Conservation (phyloP, 2,888 invertebrate genomes). For the Caenorhabditis sulstoni region DNA sequence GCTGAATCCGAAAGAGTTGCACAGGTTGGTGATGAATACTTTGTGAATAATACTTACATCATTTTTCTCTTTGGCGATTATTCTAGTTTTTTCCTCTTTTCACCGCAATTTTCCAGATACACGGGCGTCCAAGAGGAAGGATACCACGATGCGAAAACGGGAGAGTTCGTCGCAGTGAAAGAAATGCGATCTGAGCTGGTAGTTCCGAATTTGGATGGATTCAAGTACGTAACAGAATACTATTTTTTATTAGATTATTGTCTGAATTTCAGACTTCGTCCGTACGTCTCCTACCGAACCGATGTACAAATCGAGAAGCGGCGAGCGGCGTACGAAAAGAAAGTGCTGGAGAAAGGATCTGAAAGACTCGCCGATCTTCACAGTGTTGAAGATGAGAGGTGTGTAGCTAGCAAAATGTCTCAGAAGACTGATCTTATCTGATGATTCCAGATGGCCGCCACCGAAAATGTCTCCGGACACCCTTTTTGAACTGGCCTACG, state of each 20-base stretch:
- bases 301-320: slow-evolving; percentile 78
- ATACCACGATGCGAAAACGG: slow-evolving; percentile 72
- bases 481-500: slow-evolving; percentile 77
- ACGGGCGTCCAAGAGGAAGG: slow-evolving; percentile 76
- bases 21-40: slow-evolving; percentile 62
- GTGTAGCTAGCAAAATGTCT: neutral
- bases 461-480: slow-evolving; percentile 76
- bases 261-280: slow-evolving; percentile 85
- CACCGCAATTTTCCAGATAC: slow-evolving; percentile 58
- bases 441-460: slow-evolving; percentile 75
- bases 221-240: slow-evolving; percentile 83
- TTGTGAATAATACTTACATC: neutral
- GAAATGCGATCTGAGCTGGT: slow-evolving; percentile 94
- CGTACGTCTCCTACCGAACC: slow-evolving; percentile 92
- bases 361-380: slow-evolving; percentile 73
- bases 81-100: too few relatives aligned
- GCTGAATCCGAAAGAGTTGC: slow-evolving; percentile 70
- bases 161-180: slow-evolving; percentile 83
- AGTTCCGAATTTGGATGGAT: slow-evolving; percentile 91
- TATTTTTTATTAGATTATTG: too few relatives aligned
- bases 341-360: slow-evolving; percentile 73
- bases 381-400: slow-evolving; percentile 73
- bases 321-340: slow-evolving; percentile 68
- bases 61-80: slow-evolving; percentile 37
- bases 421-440: neutral